Evolutionary conservation across 2,113 vertebrate genomes (phyloP).

Genomic region (Eubucco bourcierii): DNA sequence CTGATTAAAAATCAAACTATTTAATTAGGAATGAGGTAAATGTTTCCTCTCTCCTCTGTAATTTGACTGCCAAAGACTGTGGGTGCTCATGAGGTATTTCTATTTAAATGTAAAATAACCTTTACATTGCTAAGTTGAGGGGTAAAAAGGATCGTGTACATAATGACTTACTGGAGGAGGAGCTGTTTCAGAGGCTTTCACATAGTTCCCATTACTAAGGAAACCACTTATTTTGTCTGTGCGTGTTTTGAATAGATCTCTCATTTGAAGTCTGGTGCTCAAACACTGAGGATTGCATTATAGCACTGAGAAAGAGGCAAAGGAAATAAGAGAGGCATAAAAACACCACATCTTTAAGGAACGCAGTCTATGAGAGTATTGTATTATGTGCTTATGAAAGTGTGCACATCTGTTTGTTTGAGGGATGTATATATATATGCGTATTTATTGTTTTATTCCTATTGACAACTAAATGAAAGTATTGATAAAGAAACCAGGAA

Average conservation of each 20-base stretch:
- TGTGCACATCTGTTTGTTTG: neutral
- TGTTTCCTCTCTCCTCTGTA: neutral
- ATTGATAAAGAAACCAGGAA: slow-evolving; percentile 20
- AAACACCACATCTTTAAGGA: slow-evolving; percentile 23
- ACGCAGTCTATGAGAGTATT: neutral
- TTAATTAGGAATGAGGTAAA: neutral
- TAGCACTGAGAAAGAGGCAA: slow-evolving; percentile 61
- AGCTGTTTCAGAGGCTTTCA: slow-evolving; percentile 57
- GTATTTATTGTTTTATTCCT: slow-evolving; percentile 31
- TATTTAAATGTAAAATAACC: slow-evolving; percentile 13
- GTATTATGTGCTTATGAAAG: slow-evolving; percentile 4
- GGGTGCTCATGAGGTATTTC: neutral
- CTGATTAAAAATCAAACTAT: neutral
- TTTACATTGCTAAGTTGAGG: neutral
- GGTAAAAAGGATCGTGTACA: neutral
- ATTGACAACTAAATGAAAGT: slow-evolving; percentile 8
- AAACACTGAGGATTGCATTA: slow-evolving; percentile 66
- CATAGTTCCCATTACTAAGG: slow-evolving; percentile 76
- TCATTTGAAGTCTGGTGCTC: slow-evolving; percentile 81
- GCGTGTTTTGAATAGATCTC: slow-evolving; percentile 78
- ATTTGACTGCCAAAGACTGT: neutral
- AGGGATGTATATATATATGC: neutral
- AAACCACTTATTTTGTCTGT: slow-evolving; percentile 77
- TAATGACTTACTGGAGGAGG: slow-evolving; percentile 29
- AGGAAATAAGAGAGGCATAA: slow-evolving; percentile 50